phyloP scores from a whole-genome alignment of 2,888 invertebrate genomes.

The Lampropteryx suffumata region DNA sequence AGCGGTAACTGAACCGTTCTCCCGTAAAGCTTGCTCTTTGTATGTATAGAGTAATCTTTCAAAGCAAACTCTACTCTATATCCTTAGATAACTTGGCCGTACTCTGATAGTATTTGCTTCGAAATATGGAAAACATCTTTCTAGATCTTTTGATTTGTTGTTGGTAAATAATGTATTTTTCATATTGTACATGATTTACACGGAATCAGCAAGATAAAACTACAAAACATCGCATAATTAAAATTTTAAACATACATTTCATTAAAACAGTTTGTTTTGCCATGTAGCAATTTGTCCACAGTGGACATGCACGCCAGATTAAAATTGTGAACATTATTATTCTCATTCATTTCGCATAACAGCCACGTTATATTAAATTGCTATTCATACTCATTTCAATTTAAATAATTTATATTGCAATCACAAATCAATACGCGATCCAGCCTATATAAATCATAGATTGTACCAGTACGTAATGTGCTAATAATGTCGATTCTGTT shows the following conservation, averaged over 20 bases:
- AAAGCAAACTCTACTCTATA: constrained; percentile 2
- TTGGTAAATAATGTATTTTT: constrained; percentile 2
- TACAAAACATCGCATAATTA: constrained; percentile 10
- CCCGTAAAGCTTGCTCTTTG: constrained; percentile 7
- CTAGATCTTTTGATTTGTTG: no score
- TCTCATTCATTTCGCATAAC: constrained; percentile 37
- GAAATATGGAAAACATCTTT: no score
- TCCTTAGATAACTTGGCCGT: constrained; percentile 17
- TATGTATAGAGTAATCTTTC: no score
- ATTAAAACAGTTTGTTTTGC: constrained; percentile 24
- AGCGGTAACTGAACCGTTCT: constrained; percentile 51
- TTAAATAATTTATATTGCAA: constrained; percentile 41
- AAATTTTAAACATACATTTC: constrained; percentile 10
- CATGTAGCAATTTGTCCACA: constrained; percentile 30
- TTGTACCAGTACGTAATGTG: no score
- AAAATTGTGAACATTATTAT: constrained; percentile 36
- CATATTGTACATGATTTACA: constrained; percentile 3
- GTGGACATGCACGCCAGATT: constrained; percentile 34
- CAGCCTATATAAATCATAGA: constrained; percentile 26
- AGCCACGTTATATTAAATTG: constrained; percentile 40
- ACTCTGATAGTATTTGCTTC: neutral
- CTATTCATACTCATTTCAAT: constrained; percentile 41
- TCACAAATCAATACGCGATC: constrained; percentile 39
- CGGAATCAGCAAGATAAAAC: constrained; percentile 1
- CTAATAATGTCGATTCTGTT: constrained; percentile 35